A percentile compares a stretch with the other conserved stretches of the same genome.
phyloP scores from a whole-genome alignment of 2,113 vertebrate genomes.

The Antidorcas marsupialis region DNA sequence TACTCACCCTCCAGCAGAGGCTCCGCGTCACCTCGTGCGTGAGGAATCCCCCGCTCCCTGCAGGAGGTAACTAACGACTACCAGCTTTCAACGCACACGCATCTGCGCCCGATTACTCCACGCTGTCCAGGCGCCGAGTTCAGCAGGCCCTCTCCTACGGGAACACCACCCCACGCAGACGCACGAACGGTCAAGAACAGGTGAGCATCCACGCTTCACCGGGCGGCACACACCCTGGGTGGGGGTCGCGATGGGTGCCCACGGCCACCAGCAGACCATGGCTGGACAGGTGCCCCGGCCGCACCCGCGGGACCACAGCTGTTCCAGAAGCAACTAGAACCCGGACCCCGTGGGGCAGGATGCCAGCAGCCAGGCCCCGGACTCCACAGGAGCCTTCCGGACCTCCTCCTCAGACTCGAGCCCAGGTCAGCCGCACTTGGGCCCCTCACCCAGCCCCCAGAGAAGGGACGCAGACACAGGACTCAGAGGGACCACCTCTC shows the following conservation, averaged over 20 bases:
- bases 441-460: not conserved
- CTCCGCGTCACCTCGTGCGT: rapidly evolving
- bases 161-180: too few relatives aligned
- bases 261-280: too few relatives aligned
- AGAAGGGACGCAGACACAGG: too few relatives aligned
- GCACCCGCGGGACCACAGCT: not conserved
- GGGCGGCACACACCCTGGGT: rapidly evolving
- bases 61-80: rapidly evolving
- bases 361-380: not conserved
- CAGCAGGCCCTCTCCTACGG: rapidly evolving
- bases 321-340: not conserved
- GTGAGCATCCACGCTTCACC: too few relatives aligned
- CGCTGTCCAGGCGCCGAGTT: not conserved
- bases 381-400: not conserved
- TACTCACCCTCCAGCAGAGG: not conserved
- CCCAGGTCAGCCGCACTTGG: not conserved
- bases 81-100: too few relatives aligned
- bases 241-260: rapidly evolving
- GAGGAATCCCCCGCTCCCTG: rapidly evolving
- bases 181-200: not conserved
- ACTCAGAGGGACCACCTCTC: too few relatives aligned
- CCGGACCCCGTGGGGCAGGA: too few relatives aligned
- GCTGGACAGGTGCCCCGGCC: rapidly evolving
- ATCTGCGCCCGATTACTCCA: rapidly evolving
- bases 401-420: not conserved